Percentiles rank a stretch among this genome's conserved stretches.
Conservation (phyloP, 2,797 vertebrate genomes). For the Myripristis murdjan region DNA sequence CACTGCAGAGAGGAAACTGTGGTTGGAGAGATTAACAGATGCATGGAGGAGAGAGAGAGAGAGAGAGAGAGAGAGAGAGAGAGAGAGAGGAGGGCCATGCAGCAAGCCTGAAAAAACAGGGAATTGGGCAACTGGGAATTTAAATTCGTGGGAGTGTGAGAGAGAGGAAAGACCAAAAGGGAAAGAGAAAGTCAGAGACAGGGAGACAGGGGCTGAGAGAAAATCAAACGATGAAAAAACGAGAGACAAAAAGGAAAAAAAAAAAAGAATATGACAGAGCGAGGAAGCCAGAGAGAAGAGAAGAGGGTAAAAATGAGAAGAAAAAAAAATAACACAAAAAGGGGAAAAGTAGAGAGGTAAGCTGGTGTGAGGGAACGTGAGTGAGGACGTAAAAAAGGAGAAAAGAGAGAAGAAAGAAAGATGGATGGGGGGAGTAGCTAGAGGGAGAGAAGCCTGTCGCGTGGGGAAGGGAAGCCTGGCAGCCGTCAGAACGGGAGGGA, state of each 20-base stretch:
- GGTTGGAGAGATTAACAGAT: constrained; percentile 4
- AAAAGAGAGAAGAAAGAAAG: background rate
- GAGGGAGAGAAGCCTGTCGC: background rate
- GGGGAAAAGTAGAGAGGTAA: background rate
- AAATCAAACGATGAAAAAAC: background rate
- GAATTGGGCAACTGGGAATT: too few relatives aligned
- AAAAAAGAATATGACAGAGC: background rate
- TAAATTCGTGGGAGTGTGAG: background rate
- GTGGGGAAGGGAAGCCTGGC: constrained; percentile 2
- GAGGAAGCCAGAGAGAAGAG: background rate
- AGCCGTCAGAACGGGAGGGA: background rate
- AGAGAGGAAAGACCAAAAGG: background rate
- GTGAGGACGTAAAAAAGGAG: background rate
- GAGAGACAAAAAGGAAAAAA: background rate
- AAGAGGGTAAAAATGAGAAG: background rate
- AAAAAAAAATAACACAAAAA: background rate
- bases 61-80: background rate
- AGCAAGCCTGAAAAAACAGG: background rate
- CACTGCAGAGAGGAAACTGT: constrained; percentile 40
- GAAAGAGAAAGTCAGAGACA: background rate
- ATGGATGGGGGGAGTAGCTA: background rate
- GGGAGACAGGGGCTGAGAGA: background rate
- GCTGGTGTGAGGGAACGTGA: background rate
- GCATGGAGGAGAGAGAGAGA: constrained; percentile 9
- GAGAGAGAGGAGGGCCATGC: background rate